These are phyloP conservation scores for Lamellibrachia luymesi DNA, from an alignment of 1,140 invertebrate genomes.

Conservation along the genomic window DNA sequence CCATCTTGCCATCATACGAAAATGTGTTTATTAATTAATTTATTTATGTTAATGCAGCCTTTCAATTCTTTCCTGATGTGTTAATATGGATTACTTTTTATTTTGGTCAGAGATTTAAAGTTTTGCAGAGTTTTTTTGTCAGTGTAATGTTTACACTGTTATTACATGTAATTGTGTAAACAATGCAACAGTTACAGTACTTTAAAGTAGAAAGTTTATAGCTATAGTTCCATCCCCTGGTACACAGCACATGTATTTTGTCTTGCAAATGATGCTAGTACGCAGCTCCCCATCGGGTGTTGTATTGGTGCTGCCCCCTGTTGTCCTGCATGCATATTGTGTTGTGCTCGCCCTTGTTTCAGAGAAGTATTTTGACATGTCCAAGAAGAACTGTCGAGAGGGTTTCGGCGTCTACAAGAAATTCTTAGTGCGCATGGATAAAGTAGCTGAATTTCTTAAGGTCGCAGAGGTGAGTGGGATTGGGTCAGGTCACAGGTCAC, in stretches of 20 bases:
- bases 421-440: slow-evolving; percentile 97
- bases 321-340: slow-evolving; percentile 16
- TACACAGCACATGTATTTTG: background rate
- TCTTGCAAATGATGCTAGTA: background rate
- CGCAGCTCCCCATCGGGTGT: background rate
- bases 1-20: too few relatives aligned
- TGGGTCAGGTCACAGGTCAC: background rate
- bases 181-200: background rate
- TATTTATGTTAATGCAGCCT: background rate
- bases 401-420: slow-evolving; percentile 98
- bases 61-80: background rate
- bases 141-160: background rate
- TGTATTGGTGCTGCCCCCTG: background rate
- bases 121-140: background rate
- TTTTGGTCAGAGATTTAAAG: background rate
- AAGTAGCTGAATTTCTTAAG: slow-evolving; percentile 97
- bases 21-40: background rate
- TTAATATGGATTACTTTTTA: background rate
- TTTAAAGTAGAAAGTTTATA: background rate
- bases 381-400: slow-evolving; percentile 95
- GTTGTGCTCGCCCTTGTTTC: slow-evolving; percentile 30
- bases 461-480: slow-evolving; percentile 77
- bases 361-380: slow-evolving; percentile 97
- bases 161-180: background rate
- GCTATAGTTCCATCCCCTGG: background rate